phyloP scores from a whole-genome alignment of 2,888 invertebrate species.

The Leistus spinibarbis region DNA sequence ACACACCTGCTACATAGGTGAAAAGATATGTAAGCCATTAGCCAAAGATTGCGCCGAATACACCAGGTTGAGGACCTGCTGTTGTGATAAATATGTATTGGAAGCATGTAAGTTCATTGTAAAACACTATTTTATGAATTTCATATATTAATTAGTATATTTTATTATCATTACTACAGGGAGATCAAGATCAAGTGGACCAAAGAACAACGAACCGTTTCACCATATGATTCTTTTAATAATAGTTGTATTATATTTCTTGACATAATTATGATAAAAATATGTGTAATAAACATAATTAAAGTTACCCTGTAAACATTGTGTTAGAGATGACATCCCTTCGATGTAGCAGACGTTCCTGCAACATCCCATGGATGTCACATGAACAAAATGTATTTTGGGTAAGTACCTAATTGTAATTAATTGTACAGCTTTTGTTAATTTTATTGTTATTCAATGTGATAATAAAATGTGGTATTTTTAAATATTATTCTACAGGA shows the following conservation, averaged over 20 bases:
- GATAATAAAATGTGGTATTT: constrained; percentile 36
- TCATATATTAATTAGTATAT: not conserved
- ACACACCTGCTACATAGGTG: constrained; percentile 70
- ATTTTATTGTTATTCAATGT: constrained; percentile 25
- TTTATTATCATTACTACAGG: constrained; percentile 40
- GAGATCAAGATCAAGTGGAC: constrained; percentile 38
- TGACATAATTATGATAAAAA: constrained; percentile 17
- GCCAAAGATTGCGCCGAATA: constrained; percentile 69
- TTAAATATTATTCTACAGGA: no score
- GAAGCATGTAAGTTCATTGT: constrained; percentile 66
- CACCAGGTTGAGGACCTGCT: constrained; percentile 67
- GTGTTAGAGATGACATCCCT: no score
- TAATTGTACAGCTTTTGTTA: not conserved
- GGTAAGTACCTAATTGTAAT: no score
- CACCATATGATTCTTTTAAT: constrained; percentile 4
- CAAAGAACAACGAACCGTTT: constrained; percentile 12
- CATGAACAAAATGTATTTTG: no score
- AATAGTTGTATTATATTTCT: no score
- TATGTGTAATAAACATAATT: constrained; percentile 11
- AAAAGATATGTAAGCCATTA: constrained; percentile 64
- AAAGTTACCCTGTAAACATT: no score
- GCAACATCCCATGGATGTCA: no score
- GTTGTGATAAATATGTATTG: constrained; percentile 66
- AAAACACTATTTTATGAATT: no score
- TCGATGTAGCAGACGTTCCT: no score